A percentile compares a stretch with the other conserved stretches of the same genome.
Evolutionary conservation across 2,113 vertebrate genomes (phyloP).

Genomic region (Tauraco erythrolophus): DNA sequence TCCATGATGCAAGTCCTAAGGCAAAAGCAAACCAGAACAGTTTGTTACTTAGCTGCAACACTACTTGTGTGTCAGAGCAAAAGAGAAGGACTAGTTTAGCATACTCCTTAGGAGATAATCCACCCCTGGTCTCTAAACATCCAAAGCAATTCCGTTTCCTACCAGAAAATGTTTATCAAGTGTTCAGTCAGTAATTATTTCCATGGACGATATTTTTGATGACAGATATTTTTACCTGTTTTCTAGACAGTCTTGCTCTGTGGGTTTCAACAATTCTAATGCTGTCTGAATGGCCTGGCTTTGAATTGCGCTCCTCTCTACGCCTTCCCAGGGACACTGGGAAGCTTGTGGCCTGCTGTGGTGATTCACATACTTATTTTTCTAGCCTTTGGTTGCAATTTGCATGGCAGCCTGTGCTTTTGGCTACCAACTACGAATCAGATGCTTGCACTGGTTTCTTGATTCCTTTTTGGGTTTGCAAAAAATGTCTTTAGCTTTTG

Average conservation of each 20-base stretch:
- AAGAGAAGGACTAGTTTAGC: neutral
- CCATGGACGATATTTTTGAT: rapidly evolving
- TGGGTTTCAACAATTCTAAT: neutral
- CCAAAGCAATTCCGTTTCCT: neutral
- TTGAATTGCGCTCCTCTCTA: neutral
- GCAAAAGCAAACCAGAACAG: neutral
- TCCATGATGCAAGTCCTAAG: constrained; percentile 91
- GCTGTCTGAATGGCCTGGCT: neutral
- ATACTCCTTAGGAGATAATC: rapidly evolving
- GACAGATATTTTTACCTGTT: neutral
- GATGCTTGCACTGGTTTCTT: neutral
- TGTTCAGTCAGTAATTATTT: neutral
- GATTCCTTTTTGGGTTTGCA: neutral
- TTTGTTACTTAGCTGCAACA: neutral
- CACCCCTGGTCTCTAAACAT: neutral
- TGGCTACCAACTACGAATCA: neutral
- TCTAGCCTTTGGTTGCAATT: neutral
- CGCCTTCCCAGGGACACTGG: neutral
- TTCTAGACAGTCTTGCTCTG: neutral
- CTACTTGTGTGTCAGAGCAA: neutral
- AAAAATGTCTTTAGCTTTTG: neutral
- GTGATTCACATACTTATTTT: neutral
- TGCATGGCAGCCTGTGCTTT: neutral
- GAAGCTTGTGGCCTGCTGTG: neutral
- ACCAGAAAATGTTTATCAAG: neutral